Conservation (phyloP, 1,140 invertebrate genomes). For the Ips typographus region DNA sequence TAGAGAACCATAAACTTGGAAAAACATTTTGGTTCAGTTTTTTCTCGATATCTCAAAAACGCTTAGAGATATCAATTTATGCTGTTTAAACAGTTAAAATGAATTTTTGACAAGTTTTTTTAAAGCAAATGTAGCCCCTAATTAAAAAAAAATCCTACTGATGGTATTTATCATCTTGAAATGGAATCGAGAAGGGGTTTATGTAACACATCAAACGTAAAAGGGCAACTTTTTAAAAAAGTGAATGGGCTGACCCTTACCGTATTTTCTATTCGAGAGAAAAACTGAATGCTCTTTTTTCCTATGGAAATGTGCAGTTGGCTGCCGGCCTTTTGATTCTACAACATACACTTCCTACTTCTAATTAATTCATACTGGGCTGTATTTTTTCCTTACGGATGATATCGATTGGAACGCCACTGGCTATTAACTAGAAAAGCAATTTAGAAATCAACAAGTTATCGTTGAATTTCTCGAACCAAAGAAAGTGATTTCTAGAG, state of each 20-base stretch:
- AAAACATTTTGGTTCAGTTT: too few relatives aligned
- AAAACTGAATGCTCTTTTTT: slow-evolving; percentile 33
- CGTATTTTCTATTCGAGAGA: slow-evolving; percentile 27
- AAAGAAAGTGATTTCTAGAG: too few relatives aligned
- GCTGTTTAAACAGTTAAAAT: too few relatives aligned
- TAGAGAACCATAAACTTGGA: too few relatives aligned
- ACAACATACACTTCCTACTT: slow-evolving; percentile 18
- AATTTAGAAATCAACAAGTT: not conserved
- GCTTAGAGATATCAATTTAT: too few relatives aligned
- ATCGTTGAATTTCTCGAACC: not conserved
- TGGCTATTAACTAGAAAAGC: not conserved
- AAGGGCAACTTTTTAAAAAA: slow-evolving; percentile 17
- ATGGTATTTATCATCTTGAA: slow-evolving; percentile 18
- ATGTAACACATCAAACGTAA: slow-evolving; percentile 32
- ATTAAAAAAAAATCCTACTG: slow-evolving; percentile 15
- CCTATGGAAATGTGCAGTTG: slow-evolving; percentile 12
- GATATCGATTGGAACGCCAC: not conserved
- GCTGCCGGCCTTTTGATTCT: slow-evolving; percentile 22
- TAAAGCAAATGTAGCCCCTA: not conserved
- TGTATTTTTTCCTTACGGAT: not conserved
- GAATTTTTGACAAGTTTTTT: too few relatives aligned
- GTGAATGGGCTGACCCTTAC: slow-evolving; percentile 20
- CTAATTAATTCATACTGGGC: slow-evolving; percentile 20
- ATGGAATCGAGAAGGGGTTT: slow-evolving; percentile 17
- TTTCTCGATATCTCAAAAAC: too few relatives aligned